Evolutionary conservation across 2,113 vertebrate species (phyloP).

Genomic region (Sceloporus undulatus): DNA sequence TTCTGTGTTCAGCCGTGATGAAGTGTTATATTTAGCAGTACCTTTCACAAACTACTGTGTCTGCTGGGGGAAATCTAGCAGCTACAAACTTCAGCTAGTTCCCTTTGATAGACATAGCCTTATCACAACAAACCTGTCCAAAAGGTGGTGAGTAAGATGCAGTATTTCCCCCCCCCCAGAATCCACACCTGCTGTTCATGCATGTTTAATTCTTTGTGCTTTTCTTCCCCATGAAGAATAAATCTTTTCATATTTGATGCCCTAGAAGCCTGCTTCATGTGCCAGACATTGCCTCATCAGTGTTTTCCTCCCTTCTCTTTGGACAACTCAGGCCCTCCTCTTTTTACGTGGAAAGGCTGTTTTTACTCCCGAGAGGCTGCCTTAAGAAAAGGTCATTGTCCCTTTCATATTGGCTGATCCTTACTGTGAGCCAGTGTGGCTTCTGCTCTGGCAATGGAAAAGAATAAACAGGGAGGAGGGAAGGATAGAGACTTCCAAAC

Average conservation of each 20-base stretch:
- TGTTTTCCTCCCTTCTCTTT: conserved; percentile 38
- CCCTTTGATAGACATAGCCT: not conserved
- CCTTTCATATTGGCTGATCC: conserved; percentile 60
- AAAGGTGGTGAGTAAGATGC: conserved; percentile 13
- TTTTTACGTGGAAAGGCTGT: conserved; percentile 41
- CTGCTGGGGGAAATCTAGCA: not conserved
- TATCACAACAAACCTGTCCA: not conserved
- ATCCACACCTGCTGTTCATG: conserved; percentile 56
- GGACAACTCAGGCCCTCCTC: conserved; percentile 34
- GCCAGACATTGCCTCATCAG: conserved; percentile 53
- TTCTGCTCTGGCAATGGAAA: conserved; percentile 53
- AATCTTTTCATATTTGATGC: conserved; percentile 70
- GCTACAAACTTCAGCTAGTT: conserved; percentile 12
- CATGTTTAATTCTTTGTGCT: conserved; percentile 69
- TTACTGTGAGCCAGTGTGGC: conserved; percentile 64
- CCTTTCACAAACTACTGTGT: not conserved
- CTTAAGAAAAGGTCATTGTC: conserved; percentile 72
- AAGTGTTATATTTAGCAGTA: conserved; percentile 11
- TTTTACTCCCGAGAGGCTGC: conserved; percentile 37
- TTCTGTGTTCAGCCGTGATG: not conserved
- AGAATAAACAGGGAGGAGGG: conserved; percentile 40
- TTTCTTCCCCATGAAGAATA: conserved; percentile 62
- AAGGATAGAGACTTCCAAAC: conserved; percentile 31
- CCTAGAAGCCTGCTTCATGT: conserved; percentile 55
- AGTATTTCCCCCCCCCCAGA: conserved; percentile 34